Evolutionary conservation across 2,113 vertebrate species (phyloP).

Genomic region (Sebastes schlegelii): DNA sequence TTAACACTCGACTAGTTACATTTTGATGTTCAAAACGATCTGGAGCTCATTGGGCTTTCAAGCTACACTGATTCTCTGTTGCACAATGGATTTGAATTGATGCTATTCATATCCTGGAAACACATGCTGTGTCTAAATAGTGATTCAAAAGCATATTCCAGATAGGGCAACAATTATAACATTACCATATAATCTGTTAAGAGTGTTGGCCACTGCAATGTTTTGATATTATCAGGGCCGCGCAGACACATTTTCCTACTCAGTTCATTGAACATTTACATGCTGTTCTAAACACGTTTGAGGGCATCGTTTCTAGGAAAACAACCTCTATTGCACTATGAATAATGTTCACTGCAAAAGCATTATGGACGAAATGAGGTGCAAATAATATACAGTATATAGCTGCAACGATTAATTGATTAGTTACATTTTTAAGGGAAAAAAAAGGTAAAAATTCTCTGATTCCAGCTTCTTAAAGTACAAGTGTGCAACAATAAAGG

Average conservation of each 20-base stretch:
- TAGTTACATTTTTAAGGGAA: no score
- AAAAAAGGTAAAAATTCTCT: no score
- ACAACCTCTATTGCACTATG: not conserved
- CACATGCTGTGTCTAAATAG: not conserved
- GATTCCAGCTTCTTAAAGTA: no score
- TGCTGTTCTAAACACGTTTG: slow-evolving; percentile 12
- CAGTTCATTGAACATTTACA: slow-evolving; percentile 23
- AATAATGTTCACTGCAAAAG: not conserved
- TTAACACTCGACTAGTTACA: slow-evolving; percentile 53
- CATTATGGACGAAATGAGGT: not conserved
- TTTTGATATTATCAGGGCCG: slow-evolving; percentile 3
- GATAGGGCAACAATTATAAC: slow-evolving; percentile 9
- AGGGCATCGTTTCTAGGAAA: not conserved
- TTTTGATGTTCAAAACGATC: slow-evolving; percentile 42
- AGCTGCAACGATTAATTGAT: no score
- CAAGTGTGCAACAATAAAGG: no score
- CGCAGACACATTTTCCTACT: slow-evolving; percentile 9
- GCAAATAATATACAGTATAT: no score
- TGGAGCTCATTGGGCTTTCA: slow-evolving; percentile 31
- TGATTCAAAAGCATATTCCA: slow-evolving; percentile 21
- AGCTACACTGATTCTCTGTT: slow-evolving; percentile 7
- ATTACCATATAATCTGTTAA: slow-evolving; percentile 19
- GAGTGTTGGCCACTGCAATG: slow-evolving; percentile 12
- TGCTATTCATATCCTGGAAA: slow-evolving; percentile 26
- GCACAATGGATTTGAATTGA: slow-evolving; percentile 22